phyloP scores from a whole-genome alignment of 1,140 invertebrate genomes.

The Eufriesea mexicana region DNA sequence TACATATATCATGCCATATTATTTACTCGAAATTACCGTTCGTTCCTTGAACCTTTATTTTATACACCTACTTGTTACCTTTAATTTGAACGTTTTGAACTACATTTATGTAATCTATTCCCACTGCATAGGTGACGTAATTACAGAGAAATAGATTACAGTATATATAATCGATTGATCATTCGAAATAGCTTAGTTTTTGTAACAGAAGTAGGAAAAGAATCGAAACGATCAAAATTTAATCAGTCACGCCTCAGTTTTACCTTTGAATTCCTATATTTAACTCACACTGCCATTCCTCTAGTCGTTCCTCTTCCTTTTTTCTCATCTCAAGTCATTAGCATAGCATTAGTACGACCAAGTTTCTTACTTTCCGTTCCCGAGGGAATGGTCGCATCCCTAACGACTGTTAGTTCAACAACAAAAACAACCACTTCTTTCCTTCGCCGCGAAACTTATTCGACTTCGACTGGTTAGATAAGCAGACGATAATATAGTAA shows the following conservation, averaged over 20 bases:
- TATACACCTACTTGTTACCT: no score
- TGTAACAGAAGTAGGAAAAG: background rate
- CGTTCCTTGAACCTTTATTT: no score
- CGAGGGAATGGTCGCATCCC: constrained; percentile 6
- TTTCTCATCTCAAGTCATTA: constrained; percentile 31
- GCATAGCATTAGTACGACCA: constrained; percentile 42
- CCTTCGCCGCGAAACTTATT: constrained; percentile 17
- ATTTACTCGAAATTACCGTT: no score
- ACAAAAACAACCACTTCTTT: constrained; percentile 13
- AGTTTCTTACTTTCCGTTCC: constrained; percentile 30
- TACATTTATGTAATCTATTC: no score
- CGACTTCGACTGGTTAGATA: background rate
- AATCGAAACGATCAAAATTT: background rate
- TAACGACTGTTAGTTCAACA: constrained; percentile 31
- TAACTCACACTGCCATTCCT: background rate
- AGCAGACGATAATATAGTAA: constrained; percentile 4
- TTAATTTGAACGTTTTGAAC: no score
- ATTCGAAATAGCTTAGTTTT: background rate
- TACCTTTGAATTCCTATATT: background rate
- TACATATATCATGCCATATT: no score
- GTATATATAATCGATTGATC: no score
- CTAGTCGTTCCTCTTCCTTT: background rate
- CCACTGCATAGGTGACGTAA: no score
- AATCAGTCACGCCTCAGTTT: background rate
- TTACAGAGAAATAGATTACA: no score